Conservation (phyloP, 2,797 vertebrate species). For the Ctenosaura bakeri region DNA sequence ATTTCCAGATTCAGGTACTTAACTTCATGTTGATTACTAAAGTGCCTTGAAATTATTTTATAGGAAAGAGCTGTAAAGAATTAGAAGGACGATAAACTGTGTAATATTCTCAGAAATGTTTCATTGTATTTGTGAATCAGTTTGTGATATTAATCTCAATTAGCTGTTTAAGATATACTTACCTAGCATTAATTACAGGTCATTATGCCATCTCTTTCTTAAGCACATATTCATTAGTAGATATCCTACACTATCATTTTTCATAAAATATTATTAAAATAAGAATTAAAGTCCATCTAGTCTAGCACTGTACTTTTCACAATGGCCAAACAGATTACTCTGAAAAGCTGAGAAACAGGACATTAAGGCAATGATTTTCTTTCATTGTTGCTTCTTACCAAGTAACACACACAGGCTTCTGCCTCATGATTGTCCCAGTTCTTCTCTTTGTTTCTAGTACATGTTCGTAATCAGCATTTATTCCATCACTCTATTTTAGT, state of each 20-base stretch:
- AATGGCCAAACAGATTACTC: no score
- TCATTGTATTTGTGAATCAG: not conserved
- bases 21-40: not conserved
- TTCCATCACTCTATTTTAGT: not conserved
- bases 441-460: not conserved
- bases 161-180: not conserved
- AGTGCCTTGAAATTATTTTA: conserved; percentile 20
- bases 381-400: not conserved
- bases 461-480: not conserved
- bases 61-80: not conserved
- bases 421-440: not conserved
- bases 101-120: not conserved
- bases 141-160: not conserved
- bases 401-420: not conserved
- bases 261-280: not conserved
- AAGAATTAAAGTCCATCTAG: not conserved
- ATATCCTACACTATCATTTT: not conserved
- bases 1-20: conserved; percentile 30
- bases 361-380: not conserved
- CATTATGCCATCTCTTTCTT: not conserved
- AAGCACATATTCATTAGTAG: not conserved
- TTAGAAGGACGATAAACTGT: not conserved
- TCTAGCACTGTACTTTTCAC: not conserved
- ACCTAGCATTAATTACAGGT: no score
- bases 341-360: not conserved